Evolutionary conservation across 2,888 invertebrate genomes (phyloP).

Genomic region (Torymus texanus): DNA sequence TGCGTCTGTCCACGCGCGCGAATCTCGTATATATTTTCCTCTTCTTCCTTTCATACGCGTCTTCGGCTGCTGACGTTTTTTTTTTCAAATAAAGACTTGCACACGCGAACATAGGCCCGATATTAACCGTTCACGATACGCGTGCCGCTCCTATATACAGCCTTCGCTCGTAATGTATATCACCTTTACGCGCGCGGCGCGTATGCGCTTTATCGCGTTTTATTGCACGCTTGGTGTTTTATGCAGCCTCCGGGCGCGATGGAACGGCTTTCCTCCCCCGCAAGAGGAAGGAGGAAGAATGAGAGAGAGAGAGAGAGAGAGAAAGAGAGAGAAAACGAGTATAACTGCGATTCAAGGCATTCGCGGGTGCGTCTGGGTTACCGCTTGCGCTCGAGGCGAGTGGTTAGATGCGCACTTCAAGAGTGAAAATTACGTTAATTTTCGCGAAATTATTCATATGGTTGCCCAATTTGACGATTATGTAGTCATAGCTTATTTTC

Average conservation of each 20-base stretch:
- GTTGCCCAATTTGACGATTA: not conserved
- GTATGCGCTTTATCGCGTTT: slow-evolving; percentile 20
- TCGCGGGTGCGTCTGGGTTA: no score
- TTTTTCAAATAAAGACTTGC: slow-evolving; percentile 5
- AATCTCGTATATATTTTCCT: not conserved
- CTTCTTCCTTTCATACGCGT: not conserved
- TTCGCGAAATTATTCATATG: not conserved
- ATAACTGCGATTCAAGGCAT: no score
- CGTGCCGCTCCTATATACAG: not conserved
- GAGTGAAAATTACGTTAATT: not conserved
- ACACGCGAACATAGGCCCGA: not conserved
- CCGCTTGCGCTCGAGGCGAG: not conserved
- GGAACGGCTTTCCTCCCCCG: no score
- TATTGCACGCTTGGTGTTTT: not conserved
- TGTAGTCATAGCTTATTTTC: no score
- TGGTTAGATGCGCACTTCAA: not conserved
- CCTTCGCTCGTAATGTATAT: slow-evolving; percentile 28
- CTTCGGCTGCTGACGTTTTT: not conserved
- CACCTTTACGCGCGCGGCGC: slow-evolving; percentile 2
- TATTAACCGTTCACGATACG: slow-evolving; percentile 9
- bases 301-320: no score
- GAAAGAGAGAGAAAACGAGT: no score
- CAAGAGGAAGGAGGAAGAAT: no score
- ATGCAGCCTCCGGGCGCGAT: not conserved
- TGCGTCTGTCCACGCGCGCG: not conserved